These are phyloP conservation scores for Hetaerina titia DNA, from an alignment of 2,888 invertebrate species.

Conservation along the genomic window DNA sequence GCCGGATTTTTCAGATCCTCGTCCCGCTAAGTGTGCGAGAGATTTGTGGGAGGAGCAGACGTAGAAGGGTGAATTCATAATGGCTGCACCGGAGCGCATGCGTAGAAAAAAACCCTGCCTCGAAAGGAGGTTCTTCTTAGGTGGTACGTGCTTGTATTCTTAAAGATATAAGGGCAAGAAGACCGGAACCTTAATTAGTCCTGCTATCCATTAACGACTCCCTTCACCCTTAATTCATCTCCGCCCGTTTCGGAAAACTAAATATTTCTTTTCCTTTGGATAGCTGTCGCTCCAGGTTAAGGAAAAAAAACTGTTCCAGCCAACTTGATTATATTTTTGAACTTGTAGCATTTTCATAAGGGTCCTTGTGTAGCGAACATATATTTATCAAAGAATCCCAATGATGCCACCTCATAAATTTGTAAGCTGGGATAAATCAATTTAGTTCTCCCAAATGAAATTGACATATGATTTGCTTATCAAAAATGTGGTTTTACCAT, in stretches of 20 bases:
- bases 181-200: background rate
- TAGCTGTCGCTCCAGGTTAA: background rate
- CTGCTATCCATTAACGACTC: background rate
- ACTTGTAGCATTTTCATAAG: background rate
- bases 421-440: background rate
- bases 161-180: background rate
- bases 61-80: slow-evolving; percentile 22
- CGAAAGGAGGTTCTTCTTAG: background rate
- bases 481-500: too few relatives aligned
- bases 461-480: too few relatives aligned
- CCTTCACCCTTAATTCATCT: slow-evolving; percentile 8
- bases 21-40: slow-evolving; percentile 3
- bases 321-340: background rate
- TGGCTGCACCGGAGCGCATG: background rate
- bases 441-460: too few relatives aligned
- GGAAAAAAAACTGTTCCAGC: background rate
- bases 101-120: background rate
- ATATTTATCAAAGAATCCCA: background rate
- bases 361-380: background rate
- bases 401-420: background rate
- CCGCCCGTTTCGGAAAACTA: slow-evolving; percentile 8
- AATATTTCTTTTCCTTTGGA: background rate
- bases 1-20: background rate
- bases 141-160: slow-evolving; percentile 34
- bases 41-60: slow-evolving; percentile 19